Evolutionary conservation across 1,140 invertebrate species (phyloP).

Genomic region (Lutraria rhynchaena): DNA sequence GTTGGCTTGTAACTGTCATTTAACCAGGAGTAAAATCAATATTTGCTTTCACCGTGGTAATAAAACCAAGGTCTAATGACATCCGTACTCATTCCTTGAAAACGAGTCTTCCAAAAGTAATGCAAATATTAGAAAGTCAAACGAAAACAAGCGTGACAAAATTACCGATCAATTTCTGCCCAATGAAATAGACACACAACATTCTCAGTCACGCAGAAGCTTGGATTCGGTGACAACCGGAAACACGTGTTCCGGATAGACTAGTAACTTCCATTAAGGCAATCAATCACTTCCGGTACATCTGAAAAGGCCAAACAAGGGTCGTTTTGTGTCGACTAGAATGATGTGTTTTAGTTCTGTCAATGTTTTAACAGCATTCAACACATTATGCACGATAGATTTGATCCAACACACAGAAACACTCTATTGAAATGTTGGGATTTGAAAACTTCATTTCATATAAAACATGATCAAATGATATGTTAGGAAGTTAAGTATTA

Average conservation of each 20-base stretch:
- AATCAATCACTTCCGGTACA: conserved; percentile 61
- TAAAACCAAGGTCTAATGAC: conserved; percentile 56
- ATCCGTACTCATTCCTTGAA: conserved; percentile 46
- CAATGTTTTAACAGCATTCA: neutral
- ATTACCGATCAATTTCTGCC: conserved; percentile 48
- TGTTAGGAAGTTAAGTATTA: no score
- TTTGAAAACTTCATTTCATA: no score
- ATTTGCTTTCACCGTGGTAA: conserved; percentile 50
- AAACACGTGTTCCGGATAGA: conserved; percentile 53
- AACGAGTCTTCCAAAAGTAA: conserved; percentile 50
- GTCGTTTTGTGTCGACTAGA: conserved; percentile 27
- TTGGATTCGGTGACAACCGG: conserved; percentile 56
- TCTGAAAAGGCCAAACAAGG: conserved; percentile 34
- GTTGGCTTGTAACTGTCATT: conserved; percentile 41
- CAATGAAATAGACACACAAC: conserved; percentile 54
- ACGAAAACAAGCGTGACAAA: conserved; percentile 59
- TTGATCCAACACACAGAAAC: no score
- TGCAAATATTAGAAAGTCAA: conserved; percentile 62
- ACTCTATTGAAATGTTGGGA: no score
- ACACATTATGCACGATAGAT: no score
- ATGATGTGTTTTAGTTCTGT: neutral
- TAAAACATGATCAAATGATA: no score
- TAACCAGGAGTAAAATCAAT: conserved; percentile 53
- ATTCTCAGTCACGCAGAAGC: conserved; percentile 56
- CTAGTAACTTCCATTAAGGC: conserved; percentile 64